phyloP scores from a whole-genome alignment of 35 echinoderm and acorn worm species.

The Amphiura filiformis region DNA sequence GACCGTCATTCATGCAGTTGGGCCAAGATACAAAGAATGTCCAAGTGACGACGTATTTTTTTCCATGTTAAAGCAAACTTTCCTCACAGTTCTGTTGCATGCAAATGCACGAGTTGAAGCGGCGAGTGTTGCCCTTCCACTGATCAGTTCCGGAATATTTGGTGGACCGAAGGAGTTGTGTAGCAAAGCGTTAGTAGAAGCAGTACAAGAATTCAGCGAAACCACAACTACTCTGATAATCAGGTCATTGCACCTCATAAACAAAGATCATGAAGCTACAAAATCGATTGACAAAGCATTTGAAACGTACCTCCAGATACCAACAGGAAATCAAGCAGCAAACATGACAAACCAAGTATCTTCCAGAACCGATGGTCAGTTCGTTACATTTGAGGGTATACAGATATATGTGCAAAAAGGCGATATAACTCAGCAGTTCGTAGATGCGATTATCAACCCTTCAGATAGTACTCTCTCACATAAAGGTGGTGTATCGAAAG shows the following conservation, averaged over 20 bases:
- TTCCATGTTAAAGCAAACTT: slow-evolving; percentile 21
- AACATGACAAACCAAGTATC: background rate
- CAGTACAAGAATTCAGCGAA: background rate
- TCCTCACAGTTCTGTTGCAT: slow-evolving; percentile 22
- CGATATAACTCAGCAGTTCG: background rate
- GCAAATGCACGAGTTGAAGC: slow-evolving; percentile 12
- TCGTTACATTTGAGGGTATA: background rate
- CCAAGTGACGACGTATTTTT: slow-evolving; percentile 19
- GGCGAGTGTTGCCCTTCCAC: slow-evolving; percentile 22
- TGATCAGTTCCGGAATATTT: slow-evolving; percentile 47
- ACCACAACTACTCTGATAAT: background rate
- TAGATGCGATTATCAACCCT: background rate
- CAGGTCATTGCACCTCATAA: background rate
- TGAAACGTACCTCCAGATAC: too few relatives aligned
- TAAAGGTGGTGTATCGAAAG: background rate
- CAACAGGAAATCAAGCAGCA: too few relatives aligned
- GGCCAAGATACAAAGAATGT: slow-evolving; percentile 32
- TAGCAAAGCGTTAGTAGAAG: background rate
- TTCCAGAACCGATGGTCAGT: background rate
- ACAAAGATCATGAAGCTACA: background rate
- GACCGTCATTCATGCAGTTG: slow-evolving; percentile 46
- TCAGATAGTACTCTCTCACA: background rate
- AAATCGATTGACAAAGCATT: background rate
- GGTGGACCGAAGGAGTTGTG: background rate
- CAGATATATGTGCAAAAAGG: background rate